Percentiles rank a stretch among this genome's conserved stretches.
These are phyloP conservation scores for Eufriesea mexicana DNA, from an alignment of 1,140 invertebrate species.

Conservation along the genomic window DNA sequence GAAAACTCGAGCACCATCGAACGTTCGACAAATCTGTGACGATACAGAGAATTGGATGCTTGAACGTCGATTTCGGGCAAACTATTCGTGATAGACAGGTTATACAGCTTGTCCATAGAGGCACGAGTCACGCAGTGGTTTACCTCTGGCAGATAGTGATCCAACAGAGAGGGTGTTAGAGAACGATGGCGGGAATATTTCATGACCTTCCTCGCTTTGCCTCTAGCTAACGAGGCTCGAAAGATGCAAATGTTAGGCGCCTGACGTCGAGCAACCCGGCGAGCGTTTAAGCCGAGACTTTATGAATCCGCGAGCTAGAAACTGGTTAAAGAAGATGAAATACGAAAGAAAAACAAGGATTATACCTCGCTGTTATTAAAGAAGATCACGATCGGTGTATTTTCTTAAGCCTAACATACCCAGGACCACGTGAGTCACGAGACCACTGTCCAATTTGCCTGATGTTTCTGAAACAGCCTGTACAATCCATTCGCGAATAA, in stretches of 20 bases:
- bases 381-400: no score
- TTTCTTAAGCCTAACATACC: no score
- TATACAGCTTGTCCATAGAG: neutral
- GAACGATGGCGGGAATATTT: neutral
- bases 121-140: no score
- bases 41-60: neutral
- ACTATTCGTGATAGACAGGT: neutral
- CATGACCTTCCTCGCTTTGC: neutral
- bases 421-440: no score
- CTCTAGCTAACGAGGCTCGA: neutral
- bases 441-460: no score
- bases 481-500: no score
- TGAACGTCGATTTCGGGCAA: neutral
- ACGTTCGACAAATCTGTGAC: neutral
- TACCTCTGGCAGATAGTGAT: no score
- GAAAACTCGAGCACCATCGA: neutral
- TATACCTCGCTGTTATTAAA: no score
- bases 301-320: no score
- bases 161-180: neutral
- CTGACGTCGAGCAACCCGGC: neutral
- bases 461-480: no score
- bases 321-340: no score
- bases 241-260: neutral
- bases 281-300: neutral
- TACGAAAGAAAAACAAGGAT: no score